Base-by-base conservation (phyloP, 2,888 invertebrate genomes). In the Nymphalis polychloros region DNA sequence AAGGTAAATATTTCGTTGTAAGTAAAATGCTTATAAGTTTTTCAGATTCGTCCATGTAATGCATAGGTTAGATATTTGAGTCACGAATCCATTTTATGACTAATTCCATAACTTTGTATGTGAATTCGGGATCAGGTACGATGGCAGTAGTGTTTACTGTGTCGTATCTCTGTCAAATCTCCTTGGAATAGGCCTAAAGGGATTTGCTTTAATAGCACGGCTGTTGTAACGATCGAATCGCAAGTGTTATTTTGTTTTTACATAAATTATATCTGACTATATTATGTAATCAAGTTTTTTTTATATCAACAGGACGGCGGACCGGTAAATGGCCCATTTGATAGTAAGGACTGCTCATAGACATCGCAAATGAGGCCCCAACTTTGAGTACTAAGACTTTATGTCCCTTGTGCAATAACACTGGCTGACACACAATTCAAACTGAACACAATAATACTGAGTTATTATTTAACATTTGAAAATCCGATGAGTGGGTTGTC, bases 81-180 rank as follows among this genome's bases (percentile, higher is more conserved):
- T 91, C 92, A 92, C 92, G 92, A 87, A 89, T 86, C 87, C 90
- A 90, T 92, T 92, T 92, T 92, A 92, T 90, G 92, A 92, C 89
- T 92, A 92, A 92, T 92, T 92, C 91, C 91, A 92, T 92, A 92
- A 92, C 92, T 92, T 90, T 88, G 89, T 91, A 92, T 92, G 92
- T 88, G 92, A 88, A 89, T 90, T 88, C 87, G 82, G 88, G 90
- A 89, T 89, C 89, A 90, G 90, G 89, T 89, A 89, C 86, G 78
- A 74, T 85, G 78, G 74, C 75, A 78, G 80, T 83, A 82, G 85
- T 90, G 90, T 91, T 89, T 90, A 90, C 89, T 82, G 68, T 63
- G 68, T 61, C 89, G 85, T 89, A 81, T 80, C 80, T 79, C 77
- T 81, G 83, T 67, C 63, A 70, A 79, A 87, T 87, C 83, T 82